Evolutionary conservation across 2,888 invertebrate species (phyloP).

Genomic region (Eurois occulta): DNA sequence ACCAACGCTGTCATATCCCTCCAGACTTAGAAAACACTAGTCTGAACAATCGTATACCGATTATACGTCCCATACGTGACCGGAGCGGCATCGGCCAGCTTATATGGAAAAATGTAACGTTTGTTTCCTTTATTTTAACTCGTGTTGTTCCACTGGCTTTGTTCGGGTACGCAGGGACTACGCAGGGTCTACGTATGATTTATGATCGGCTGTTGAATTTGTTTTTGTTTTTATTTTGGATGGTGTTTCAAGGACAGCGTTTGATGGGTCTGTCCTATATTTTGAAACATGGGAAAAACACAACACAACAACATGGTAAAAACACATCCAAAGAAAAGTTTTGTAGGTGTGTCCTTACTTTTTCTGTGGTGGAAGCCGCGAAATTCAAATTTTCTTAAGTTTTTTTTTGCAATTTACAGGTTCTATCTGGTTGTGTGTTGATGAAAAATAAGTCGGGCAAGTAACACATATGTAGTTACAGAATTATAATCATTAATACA

Average conservation of each 20-base stretch:
- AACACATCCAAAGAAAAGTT: too few species aligned
- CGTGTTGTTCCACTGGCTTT: constrained; percentile 47
- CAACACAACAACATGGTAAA: too few species aligned
- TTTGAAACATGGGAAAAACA: not conserved
- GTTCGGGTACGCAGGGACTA: constrained; percentile 33
- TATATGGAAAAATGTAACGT: constrained; percentile 42
- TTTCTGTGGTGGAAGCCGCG: too few species aligned
- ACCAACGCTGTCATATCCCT: not conserved
- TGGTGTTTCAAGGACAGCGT: not conserved
- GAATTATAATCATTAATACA: too few species aligned
- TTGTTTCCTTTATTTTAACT: constrained; percentile 53
- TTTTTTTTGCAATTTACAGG: too few species aligned
- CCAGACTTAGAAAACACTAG: not conserved
- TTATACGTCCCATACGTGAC: constrained; percentile 43
- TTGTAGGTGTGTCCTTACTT: too few species aligned
- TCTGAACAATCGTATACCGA: not conserved
- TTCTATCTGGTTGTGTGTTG: too few species aligned
- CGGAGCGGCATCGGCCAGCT: constrained; percentile 12
- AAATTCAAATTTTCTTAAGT: too few species aligned
- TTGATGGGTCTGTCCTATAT: not conserved
- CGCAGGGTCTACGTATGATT: constrained; percentile 42
- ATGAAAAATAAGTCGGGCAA: too few species aligned
- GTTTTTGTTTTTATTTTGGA: constrained; percentile 10
- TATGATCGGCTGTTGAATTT: constrained; percentile 39
- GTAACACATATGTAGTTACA: too few species aligned